These are phyloP conservation scores for Noctuana brunneofusca DNA, from an alignment of 2,888 invertebrate species.

Conservation along the genomic window DNA sequence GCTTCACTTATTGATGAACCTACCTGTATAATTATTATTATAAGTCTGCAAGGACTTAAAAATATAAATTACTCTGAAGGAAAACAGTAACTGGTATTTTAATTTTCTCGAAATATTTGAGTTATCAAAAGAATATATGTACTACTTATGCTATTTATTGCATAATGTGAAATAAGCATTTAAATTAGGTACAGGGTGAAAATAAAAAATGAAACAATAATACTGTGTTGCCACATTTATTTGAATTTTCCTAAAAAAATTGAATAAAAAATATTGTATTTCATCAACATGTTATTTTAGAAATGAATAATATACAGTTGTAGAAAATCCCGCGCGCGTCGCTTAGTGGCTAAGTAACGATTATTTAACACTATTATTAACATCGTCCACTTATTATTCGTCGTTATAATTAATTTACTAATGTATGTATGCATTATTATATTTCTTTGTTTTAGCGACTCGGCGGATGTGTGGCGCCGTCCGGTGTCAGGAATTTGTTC, in stretches of 20 bases:
- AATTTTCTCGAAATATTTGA: too few relatives aligned
- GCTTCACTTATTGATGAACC: background rate
- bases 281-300: constrained; percentile 79
- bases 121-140: too few relatives aligned
- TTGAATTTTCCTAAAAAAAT: constrained; percentile 81
- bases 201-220: constrained; percentile 49
- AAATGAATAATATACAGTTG: constrained; percentile 79
- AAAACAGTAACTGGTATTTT: too few relatives aligned
- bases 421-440: constrained; percentile 37
- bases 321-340: constrained; percentile 65
- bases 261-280: constrained; percentile 83
- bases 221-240: constrained; percentile 79
- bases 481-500: constrained; percentile 29
- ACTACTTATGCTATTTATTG: too few relatives aligned
- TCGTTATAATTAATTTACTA: constrained; percentile 46
- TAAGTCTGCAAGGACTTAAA: too few relatives aligned
- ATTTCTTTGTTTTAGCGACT: constrained; percentile 34
- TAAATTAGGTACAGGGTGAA: background rate
- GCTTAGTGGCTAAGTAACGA: constrained; percentile 41
- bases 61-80: too few relatives aligned
- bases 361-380: constrained; percentile 41
- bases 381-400: constrained; percentile 49
- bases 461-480: constrained; percentile 32
- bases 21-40: too few relatives aligned
- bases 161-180: background rate